Evolutionary conservation across 2,113 vertebrate species (phyloP).

Genomic region (Myocastor coypus): DNA sequence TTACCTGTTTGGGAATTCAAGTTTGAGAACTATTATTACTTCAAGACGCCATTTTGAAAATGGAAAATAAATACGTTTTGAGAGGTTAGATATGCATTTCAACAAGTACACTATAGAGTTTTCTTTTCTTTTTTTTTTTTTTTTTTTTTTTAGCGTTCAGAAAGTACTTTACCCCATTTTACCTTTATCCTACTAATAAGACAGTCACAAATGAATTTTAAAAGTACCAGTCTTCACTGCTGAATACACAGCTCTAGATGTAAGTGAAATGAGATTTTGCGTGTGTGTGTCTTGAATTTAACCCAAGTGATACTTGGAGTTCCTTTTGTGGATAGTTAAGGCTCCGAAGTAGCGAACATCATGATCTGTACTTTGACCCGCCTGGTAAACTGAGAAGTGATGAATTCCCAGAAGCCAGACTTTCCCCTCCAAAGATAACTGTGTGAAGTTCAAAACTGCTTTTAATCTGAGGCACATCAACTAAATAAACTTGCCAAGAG

Average conservation of each 20-base stretch:
- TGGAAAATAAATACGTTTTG: slow-evolving; percentile 11
- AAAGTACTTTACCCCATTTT: not conserved
- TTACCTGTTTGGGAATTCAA: not conserved
- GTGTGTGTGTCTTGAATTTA: not conserved
- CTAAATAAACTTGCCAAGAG: not conserved
- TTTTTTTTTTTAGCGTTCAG: not conserved
- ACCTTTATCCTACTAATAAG: not conserved
- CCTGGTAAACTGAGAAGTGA: not conserved
- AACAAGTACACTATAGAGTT: not conserved
- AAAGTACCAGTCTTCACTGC: not conserved
- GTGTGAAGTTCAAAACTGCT: not conserved
- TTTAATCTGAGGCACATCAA: not conserved
- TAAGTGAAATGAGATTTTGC: not conserved
- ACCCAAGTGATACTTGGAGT: not conserved
- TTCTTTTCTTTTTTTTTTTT: not conserved
- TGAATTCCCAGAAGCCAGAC: not conserved
- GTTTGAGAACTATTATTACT: not conserved
- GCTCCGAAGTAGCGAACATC: not conserved
- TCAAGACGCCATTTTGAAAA: slow-evolving; percentile 25
- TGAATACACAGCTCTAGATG: not conserved
- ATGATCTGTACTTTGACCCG: not conserved
- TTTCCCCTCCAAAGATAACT: not conserved
- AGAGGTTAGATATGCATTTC: not conserved
- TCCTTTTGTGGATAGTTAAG: not conserved
- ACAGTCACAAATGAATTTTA: not conserved